A percentile compares a stretch with the other conserved stretches of the same genome.
Conservation (phyloP, 1,140 invertebrate species). For the Agrypnia vestita region DNA sequence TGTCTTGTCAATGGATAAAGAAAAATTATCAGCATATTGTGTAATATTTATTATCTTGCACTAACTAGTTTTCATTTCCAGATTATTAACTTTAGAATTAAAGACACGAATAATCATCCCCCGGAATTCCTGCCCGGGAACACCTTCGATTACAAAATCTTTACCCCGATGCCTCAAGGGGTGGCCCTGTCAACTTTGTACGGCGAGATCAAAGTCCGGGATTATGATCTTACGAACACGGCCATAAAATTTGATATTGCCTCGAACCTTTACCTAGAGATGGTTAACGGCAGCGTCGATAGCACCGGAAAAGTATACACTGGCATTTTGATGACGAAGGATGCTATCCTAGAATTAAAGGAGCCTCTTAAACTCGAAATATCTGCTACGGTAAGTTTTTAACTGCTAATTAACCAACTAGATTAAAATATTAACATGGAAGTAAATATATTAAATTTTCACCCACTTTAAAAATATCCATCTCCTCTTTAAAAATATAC, state of each 20-base stretch:
- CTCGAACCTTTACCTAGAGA: slow-evolving; percentile 43
- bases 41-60: too few relatives aligned
- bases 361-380: slow-evolving; percentile 33
- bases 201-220: slow-evolving; percentile 40
- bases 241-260: slow-evolving; percentile 41
- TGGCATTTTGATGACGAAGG: slow-evolving; percentile 38
- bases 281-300: slow-evolving; percentile 32
- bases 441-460: too few relatives aligned
- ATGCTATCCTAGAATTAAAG: slow-evolving; percentile 19
- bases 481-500: too few relatives aligned
- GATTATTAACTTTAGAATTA: slow-evolving; percentile 28
- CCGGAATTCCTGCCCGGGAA: slow-evolving; percentile 40
- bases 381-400: slow-evolving; percentile 44
- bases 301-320: slow-evolving; percentile 30
- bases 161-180: slow-evolving; percentile 35
- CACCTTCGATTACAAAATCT: slow-evolving; percentile 40
- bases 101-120: slow-evolving; percentile 53
- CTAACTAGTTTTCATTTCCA: slow-evolving; percentile 1
- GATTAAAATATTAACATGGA: too few relatives aligned
- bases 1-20: too few relatives aligned
- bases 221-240: slow-evolving; percentile 52
- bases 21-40: too few relatives aligned
- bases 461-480: too few relatives aligned
- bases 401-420: too few relatives aligned
- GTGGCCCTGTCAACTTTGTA: slow-evolving; percentile 36